Percentiles rank a stretch among this genome's conserved stretches.
Evolutionary conservation across 2,797 vertebrate species (phyloP).

Genomic region (Eurystomus glaucurus): DNA sequence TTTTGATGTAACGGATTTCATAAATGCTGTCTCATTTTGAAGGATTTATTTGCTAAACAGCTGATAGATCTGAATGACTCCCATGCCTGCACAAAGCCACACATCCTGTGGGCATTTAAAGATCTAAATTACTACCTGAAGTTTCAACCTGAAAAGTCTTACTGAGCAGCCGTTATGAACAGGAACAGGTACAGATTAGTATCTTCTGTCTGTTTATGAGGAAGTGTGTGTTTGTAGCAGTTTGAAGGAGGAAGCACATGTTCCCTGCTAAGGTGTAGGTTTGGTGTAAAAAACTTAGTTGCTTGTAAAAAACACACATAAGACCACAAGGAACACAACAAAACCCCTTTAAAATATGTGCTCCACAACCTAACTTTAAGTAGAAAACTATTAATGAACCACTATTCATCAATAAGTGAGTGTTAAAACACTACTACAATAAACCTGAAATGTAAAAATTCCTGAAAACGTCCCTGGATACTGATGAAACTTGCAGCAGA

Average conservation of each 20-base stretch:
- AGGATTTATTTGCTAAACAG: constrained; percentile 34
- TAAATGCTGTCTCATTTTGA: constrained; percentile 1
- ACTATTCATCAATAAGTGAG: background rate
- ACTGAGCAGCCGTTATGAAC: rapidly evolving
- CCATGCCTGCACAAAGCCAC: background rate
- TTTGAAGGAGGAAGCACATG: background rate
- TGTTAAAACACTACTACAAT: background rate
- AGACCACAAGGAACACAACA: background rate
- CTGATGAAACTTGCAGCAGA: background rate
- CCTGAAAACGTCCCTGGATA: background rate
- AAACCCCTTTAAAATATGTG: background rate
- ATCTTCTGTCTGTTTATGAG: background rate
- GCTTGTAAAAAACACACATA: background rate
- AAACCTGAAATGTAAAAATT: background rate
- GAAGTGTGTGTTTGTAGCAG: rapidly evolving
- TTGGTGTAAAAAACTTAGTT: background rate
- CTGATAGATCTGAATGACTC: background rate
- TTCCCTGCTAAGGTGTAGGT: background rate
- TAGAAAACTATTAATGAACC: background rate
- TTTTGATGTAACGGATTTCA: constrained; percentile 36
- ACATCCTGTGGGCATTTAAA: background rate
- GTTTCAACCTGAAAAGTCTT: background rate
- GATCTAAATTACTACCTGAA: background rate
- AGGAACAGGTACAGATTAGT: background rate
- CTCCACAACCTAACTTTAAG: background rate